Evolutionary conservation across 2,797 vertebrate genomes (phyloP).

Genomic region (Danio albolineatus): DNA sequence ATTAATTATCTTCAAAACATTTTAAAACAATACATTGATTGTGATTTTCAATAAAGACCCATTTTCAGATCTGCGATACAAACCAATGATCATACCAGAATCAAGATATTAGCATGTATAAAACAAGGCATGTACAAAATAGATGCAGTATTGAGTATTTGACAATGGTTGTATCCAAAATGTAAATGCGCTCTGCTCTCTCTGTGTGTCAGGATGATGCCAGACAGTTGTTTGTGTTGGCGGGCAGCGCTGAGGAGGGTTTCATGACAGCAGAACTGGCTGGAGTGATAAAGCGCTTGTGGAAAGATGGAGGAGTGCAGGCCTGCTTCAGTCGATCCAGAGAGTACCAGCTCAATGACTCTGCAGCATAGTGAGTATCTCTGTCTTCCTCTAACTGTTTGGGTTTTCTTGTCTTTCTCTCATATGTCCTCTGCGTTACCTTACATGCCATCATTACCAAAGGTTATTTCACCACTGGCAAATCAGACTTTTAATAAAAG

Average conservation of each 20-base stretch:
- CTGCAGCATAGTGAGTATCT: constrained; percentile 93
- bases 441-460: constrained; percentile 16
- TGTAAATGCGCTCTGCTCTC: neutral
- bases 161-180: neutral
- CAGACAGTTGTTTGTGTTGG: constrained; percentile 94
- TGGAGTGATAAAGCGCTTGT: constrained; percentile 95
- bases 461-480: neutral
- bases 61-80: neutral
- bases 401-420: neutral
- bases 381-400: neutral
- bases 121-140: neutral
- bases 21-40: neutral
- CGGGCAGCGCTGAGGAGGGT: constrained; percentile 95
- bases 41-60: neutral
- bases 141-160: neutral
- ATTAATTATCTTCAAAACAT: no score
- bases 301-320: constrained; percentile 96
- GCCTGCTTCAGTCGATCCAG: constrained; percentile 96
- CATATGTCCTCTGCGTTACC: constrained; percentile 3
- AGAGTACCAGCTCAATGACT: constrained; percentile 98
- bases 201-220: constrained; percentile 87
- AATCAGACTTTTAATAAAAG: no score
- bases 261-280: constrained; percentile 97
- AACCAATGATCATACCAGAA: neutral
- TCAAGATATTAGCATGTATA: neutral